These are phyloP conservation scores for Drosophila ohnishii DNA, from an alignment of 1,140 invertebrate genomes.

Conservation along the genomic window DNA sequence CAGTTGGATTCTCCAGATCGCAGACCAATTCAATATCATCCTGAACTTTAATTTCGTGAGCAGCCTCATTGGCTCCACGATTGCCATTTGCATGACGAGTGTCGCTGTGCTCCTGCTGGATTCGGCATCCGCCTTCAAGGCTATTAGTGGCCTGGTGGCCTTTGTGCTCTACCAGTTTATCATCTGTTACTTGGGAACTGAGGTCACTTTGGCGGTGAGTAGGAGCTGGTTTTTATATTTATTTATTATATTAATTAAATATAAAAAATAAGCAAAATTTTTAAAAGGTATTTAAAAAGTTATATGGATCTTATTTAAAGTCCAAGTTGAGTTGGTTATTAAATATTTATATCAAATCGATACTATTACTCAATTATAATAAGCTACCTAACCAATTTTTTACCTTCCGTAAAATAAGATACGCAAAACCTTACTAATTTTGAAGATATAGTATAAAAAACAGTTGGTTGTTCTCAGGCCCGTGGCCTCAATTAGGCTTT, in stretches of 20 bases:
- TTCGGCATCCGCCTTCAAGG: slow-evolving; percentile 47
- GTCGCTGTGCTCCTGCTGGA: slow-evolving; percentile 67
- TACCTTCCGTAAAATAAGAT: neutral
- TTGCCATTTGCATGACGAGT: slow-evolving; percentile 70
- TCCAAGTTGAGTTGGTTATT: no score
- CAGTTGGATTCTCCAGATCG: slow-evolving; percentile 40
- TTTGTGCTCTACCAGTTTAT: slow-evolving; percentile 54
- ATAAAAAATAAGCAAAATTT: no score
- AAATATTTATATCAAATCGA: neutral
- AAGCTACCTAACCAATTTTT: neutral
- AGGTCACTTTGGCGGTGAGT: slow-evolving; percentile 53
- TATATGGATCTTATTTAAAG: no score
- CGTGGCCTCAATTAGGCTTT: neutral
- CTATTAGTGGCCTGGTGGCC: slow-evolving; percentile 49
- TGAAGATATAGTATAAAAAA: neutral
- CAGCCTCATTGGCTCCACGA: slow-evolving; percentile 60
- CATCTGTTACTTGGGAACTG: slow-evolving; percentile 60
- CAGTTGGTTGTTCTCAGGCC: slow-evolving; percentile 8
- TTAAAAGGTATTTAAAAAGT: no score
- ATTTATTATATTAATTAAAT: no score
- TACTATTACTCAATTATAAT: neutral
- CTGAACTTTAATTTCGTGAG: slow-evolving; percentile 61
- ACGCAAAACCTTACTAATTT: neutral
- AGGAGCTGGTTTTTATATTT: no score
- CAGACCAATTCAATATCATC: slow-evolving; percentile 46